Conservation (phyloP, 2,797 vertebrate genomes). For the Jordanella pulchra region DNA sequence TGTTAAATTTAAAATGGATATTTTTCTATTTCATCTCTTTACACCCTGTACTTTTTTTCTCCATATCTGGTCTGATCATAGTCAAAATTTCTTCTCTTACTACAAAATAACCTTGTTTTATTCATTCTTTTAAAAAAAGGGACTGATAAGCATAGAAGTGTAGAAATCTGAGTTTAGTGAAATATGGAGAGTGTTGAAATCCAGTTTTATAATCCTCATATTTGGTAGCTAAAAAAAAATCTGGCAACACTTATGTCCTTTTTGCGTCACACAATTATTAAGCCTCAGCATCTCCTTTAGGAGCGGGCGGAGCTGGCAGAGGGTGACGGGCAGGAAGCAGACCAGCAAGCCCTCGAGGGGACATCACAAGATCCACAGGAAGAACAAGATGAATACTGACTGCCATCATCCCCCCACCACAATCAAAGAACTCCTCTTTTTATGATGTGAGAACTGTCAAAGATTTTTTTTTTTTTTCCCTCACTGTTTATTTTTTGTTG, state of each 20-base stretch:
- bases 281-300: constrained; percentile 66
- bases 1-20: too few species aligned
- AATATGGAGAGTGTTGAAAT: too few species aligned
- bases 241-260: constrained; percentile 22
- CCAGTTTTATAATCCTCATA: background rate
- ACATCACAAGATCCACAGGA: constrained; percentile 89
- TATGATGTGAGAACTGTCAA: constrained; percentile 86
- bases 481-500: constrained; percentile 59
- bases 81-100: background rate
- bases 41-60: background rate
- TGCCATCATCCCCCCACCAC: constrained; percentile 63
- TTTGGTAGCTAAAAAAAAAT: constrained; percentile 24
- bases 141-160: too few species aligned
- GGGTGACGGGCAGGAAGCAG: constrained; percentile 84
- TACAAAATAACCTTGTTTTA: too few species aligned
- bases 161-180: too few species aligned
- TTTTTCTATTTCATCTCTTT: background rate
- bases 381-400: constrained; percentile 98
- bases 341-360: constrained; percentile 85
- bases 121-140: too few species aligned
- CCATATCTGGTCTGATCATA: background rate
- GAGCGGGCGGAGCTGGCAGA: constrained; percentile 88
- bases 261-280: constrained; percentile 18
- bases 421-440: constrained; percentile 76
- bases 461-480: constrained; percentile 64